Evolutionary conservation across 2,888 invertebrate species (phyloP).

Genomic region (Griposia aprilina): DNA sequence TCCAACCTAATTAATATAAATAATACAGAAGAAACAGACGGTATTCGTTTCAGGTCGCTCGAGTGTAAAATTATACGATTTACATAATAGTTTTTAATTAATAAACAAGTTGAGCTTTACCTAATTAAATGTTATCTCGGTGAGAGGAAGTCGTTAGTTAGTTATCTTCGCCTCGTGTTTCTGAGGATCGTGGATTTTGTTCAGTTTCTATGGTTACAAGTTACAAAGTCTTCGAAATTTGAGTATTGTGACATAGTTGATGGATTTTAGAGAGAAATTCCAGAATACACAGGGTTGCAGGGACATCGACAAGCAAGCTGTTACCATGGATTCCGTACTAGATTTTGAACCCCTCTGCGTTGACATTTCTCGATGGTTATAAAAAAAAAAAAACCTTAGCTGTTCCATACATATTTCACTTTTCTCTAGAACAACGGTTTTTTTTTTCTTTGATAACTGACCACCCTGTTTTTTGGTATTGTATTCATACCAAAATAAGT

Average conservation of each 20-base stretch:
- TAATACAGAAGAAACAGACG: slow-evolving; percentile 46
- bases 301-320: too few relatives aligned
- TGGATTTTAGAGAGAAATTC: neutral
- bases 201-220: slow-evolving; percentile 35
- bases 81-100: slow-evolving; percentile 75
- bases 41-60: slow-evolving; percentile 60
- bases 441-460: too few relatives aligned
- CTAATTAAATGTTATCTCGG: slow-evolving; percentile 71
- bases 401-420: too few relatives aligned
- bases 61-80: slow-evolving; percentile 74
- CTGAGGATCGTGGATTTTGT: slow-evolving; percentile 27
- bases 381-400: too few relatives aligned
- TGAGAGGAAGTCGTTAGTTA: slow-evolving; percentile 63
- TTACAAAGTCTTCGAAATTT: slow-evolving; percentile 17
- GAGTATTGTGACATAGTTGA: neutral
- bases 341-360: too few relatives aligned
- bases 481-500: neutral
- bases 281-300: neutral
- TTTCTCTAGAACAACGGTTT: too few relatives aligned
- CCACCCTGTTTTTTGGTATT: too few relatives aligned
- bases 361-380: too few relatives aligned
- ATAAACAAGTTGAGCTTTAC: slow-evolving; percentile 69
- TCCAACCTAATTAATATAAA: slow-evolving; percentile 60
- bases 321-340: too few relatives aligned
- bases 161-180: slow-evolving; percentile 52